Evolutionary conservation across 2,113 vertebrate genomes (phyloP), one percentile per base, ranked within the genome.

Genomic region (Eclectus roratus): DNA sequence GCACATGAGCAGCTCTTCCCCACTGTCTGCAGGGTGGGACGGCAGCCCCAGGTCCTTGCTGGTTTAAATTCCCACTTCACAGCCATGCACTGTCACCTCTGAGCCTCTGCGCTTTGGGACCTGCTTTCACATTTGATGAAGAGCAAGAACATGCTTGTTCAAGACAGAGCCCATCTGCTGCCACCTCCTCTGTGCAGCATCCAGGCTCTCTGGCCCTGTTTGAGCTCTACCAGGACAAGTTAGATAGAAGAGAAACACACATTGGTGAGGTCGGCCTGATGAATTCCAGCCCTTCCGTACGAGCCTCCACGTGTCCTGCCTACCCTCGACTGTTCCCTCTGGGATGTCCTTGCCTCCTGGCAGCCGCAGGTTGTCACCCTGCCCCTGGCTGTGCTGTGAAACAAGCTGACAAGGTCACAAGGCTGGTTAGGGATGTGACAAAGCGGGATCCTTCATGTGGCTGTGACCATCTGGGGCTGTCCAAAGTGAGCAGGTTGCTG

Each of bases 1-100:
- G 65, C 21, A 43, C 18, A n/a, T 0, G 1, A 56, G 23, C 46
- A 37, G 50, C 29, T 66, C 24, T 11, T 64, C 17, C 17, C 6
- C 13, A 3, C 19, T 28, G 60, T 41, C 55, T 37, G 64, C 1
- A 2, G 9, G 16, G 17, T 39, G 35, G 41, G 49, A 55, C 0
- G 0, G 13, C 33, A 69, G 23, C 13, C 15, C 11, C 7, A 15
- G 31, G 21, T 39, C 41, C 18, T 76, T 52, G 53, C 64, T 58
- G 46, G 25, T 69, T 83, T 70, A 10, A 79, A 33, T 29, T 63
- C 24, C 37, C 25, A 18, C 55, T 60, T 61, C 66, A 20, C 49
- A 74, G 37, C 7, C 53, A 71, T 56, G 20, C 15, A 4, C 65
- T 37, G 53, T 4, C 41, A 66, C 25, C 13, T 64, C 61, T 20